Evolutionary conservation across 2,113 vertebrate species (phyloP), one percentile per base, ranked within the genome.

Genomic region (Zosterops lateralis): DNA sequence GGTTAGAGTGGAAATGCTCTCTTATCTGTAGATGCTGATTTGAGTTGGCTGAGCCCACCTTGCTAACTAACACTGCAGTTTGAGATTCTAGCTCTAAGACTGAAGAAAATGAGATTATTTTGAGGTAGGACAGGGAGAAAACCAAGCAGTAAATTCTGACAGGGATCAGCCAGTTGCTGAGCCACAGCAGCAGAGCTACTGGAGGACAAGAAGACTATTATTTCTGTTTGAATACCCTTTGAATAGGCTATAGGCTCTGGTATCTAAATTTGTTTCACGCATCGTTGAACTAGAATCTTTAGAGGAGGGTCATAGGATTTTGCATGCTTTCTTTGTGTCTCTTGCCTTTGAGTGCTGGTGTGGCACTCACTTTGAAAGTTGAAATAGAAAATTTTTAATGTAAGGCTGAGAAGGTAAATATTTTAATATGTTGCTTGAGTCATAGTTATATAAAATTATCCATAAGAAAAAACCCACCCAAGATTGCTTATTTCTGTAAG

Each of bases 201-300:
- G 87, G 76, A 91, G 77, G 87, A 96, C 87, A 96, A 94, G 93
- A 87, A 1, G 62, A 75, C 95, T 92, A 75, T 96, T 96, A 92
- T 92, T 95, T 87, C 77, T 87, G 36, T 96, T 87, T 91, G 93
- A 95, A 95, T 95, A 75, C 84, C 73, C 81, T 87, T 78, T 96
- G 87, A 95, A 95, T 91, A 92, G 90, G 73, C 92, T 92, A 81
- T 96, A 91, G 94, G 87, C 74, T 95, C 84, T 95, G 91, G 87
- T 92, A 96, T 92, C 92, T 95, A 92, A 84, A 94, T 96, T 92
- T 95, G 81, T 85, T 96, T 94, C 93, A 96, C 5, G 84, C 93
- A 85, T 94, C 61, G 15, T 54, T 92, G 75, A 76, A 82, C 74
- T 65, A 45, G 77, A 78, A 76, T 94, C 85, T 95, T 92, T 75